Evolutionary conservation across 2,888 invertebrate genomes (phyloP).

Genomic region (Eupsilia transversa): DNA sequence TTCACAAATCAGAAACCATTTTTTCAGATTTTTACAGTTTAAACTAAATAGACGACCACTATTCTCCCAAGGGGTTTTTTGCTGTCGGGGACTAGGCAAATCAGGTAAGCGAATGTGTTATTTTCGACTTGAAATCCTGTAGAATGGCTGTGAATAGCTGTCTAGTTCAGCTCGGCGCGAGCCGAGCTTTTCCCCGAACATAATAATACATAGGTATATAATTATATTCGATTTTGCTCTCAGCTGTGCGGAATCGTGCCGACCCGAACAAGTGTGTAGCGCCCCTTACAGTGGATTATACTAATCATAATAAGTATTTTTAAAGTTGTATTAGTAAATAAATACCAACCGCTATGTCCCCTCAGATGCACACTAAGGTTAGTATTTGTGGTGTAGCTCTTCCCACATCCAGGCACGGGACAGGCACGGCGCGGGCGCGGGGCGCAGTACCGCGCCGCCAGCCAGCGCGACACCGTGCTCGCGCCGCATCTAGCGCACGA

Average conservation of each 20-base stretch:
- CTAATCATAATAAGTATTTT: neutral
- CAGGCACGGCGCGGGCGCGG: conserved; percentile 71
- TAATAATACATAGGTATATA: neutral
- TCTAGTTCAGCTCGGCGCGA: no score
- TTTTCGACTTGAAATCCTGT: neutral
- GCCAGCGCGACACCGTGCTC: conserved; percentile 71
- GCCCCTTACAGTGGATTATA: neutral
- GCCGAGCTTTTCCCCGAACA: neutral
- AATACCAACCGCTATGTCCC: conserved; percentile 75
- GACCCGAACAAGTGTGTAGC: neutral
- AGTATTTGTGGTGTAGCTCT: conserved; percentile 77
- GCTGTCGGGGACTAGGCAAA: neutral
- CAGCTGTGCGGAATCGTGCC: no score
- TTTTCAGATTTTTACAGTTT: neutral
- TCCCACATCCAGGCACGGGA: conserved; percentile 73
- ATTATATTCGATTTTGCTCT: neutral
- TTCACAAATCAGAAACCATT: neutral
- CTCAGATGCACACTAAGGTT: conserved; percentile 79
- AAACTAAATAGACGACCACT: neutral
- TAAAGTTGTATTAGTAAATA: neutral
- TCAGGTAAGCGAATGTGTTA: neutral
- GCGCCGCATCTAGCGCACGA: conserved; percentile 73
- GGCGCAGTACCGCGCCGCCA: conserved; percentile 74
- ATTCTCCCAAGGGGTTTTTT: neutral
- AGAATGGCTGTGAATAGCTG: neutral